A percentile compares a stretch with the other conserved stretches of the same genome.
Evolutionary conservation across 2,888 invertebrate species (phyloP).

Genomic region (Lissonota sp.): DNA sequence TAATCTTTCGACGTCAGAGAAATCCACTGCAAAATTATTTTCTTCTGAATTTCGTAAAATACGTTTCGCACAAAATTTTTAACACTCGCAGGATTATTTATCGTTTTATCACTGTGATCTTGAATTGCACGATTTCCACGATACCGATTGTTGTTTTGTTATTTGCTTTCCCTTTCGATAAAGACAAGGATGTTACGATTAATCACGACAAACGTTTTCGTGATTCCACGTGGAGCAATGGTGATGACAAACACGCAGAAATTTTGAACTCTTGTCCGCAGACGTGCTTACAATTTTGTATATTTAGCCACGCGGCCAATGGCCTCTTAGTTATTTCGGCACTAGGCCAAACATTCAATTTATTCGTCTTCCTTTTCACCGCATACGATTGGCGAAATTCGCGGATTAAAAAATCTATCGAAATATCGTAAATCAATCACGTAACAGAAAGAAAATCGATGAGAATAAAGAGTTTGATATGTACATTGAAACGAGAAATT

Average conservation of each 20-base stretch:
- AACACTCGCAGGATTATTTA: not conserved
- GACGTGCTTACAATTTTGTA: conserved; percentile 14
- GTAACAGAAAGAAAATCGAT: too few species aligned
- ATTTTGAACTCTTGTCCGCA: conserved; percentile 24
- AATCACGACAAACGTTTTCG: conserved; percentile 12
- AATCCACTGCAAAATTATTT: conserved; percentile 74
- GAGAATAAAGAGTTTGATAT: too few species aligned
- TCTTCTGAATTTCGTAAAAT: not conserved
- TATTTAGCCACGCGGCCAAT: conserved; percentile 55
- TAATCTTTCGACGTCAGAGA: conserved; percentile 70
- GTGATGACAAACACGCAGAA: conserved; percentile 2
- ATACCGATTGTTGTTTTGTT: not conserved
- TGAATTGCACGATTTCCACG: not conserved
- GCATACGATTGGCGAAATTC: not conserved
- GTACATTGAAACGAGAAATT: too few species aligned
- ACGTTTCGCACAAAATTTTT: not conserved
- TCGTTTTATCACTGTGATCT: conserved; percentile 7
- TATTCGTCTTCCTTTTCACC: not conserved
- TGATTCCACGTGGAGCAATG: conserved; percentile 35
- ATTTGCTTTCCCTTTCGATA: not conserved
- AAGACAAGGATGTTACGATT: conserved; percentile 9
- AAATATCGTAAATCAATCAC: too few species aligned
- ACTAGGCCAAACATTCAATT: conserved; percentile 14
- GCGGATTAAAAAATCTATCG: too few species aligned
- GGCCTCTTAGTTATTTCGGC: conserved; percentile 29